Conservation (phyloP, 2,797 vertebrate species). For the Hippoglossus hippoglossus region DNA sequence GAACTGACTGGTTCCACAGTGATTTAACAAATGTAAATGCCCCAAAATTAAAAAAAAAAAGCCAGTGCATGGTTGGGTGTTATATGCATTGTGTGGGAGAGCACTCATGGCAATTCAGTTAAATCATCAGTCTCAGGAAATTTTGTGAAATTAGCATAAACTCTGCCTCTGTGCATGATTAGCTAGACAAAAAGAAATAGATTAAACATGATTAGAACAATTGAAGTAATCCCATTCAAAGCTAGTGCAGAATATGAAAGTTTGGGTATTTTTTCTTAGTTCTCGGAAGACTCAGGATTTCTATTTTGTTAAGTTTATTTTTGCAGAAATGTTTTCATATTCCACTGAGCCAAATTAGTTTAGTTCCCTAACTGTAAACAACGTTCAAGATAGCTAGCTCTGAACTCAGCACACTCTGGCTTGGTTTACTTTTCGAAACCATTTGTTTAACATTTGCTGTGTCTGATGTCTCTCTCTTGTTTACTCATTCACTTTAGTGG, state of each 20-base stretch:
- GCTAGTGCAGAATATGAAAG: no score
- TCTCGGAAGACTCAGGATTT: neutral
- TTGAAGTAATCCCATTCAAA: neutral
- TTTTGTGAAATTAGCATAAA: conserved; percentile 40
- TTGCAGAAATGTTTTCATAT: neutral
- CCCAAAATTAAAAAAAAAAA: neutral
- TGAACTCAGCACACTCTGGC: neutral
- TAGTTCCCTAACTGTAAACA: neutral
- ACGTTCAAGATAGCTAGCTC: no score
- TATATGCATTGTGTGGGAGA: conserved; percentile 10
- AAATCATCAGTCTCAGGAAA: conserved; percentile 23
- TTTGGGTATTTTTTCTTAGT: neutral
- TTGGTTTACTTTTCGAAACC: neutral
- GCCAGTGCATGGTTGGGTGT: neutral
- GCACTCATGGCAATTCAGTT: neutral
- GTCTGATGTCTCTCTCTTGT: neutral
- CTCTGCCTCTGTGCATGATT: neutral
- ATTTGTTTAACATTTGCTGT: neutral
- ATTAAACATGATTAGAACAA: neutral
- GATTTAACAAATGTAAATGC: neutral
- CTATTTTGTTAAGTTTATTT: neutral
- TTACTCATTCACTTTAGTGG: neutral
- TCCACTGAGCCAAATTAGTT: neutral
- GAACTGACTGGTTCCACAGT: neutral
- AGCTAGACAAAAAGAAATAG: neutral